Evolutionary conservation across 2,113 vertebrate genomes (phyloP).

Genomic region (Macquaria ambigua): DNA sequence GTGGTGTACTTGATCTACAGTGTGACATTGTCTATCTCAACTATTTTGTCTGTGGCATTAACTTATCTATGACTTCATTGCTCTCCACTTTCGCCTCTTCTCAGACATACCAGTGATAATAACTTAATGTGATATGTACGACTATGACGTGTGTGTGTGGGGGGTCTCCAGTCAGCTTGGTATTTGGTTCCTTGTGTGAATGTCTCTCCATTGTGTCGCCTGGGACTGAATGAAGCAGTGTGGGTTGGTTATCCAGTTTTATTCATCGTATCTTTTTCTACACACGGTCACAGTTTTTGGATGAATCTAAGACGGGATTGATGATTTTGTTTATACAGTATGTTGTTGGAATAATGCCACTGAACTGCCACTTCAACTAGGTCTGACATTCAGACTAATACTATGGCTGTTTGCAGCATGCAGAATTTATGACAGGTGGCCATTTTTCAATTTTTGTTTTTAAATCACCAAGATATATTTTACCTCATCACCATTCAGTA

Average conservation of each 20-base stretch:
- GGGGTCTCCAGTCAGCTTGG: not conserved
- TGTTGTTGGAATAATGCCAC: conserved; percentile 4
- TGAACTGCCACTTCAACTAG: not conserved
- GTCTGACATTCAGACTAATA: not conserved
- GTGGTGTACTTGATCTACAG: not conserved
- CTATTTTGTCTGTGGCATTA: not conserved
- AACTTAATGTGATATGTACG: not conserved
- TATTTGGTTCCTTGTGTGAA: conserved; percentile 15
- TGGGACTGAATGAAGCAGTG: not conserved
- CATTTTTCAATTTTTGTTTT: conserved; percentile 5
- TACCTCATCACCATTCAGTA: not conserved
- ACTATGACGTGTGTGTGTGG: not conserved
- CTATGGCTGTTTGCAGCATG: not conserved
- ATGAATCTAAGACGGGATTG: not conserved
- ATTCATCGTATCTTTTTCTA: not conserved
- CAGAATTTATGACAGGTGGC: not conserved
- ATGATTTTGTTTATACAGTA: not conserved
- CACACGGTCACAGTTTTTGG: conserved; percentile 3
- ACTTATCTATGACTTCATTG: conserved; percentile 36
- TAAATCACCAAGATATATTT: not conserved
- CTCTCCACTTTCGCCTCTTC: not conserved
- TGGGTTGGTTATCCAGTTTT: conserved; percentile 8
- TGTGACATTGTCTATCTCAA: not conserved
- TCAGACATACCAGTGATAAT: conserved; percentile 1
- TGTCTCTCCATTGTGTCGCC: not conserved